Conservation (phyloP, 2,888 invertebrate species). For the Nemotelus nigrinus region DNA sequence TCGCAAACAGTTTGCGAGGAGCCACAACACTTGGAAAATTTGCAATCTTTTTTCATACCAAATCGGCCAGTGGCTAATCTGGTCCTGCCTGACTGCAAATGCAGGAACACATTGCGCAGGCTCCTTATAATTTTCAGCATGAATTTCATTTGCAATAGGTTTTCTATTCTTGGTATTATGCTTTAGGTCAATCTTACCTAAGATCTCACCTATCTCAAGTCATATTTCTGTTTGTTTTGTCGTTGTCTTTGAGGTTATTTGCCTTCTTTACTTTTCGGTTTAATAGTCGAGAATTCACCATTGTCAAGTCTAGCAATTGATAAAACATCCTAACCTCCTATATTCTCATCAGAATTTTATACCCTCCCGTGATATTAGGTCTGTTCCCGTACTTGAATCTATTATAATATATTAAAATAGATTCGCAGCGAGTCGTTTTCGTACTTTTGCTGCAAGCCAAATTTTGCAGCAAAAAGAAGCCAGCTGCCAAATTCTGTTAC, state of each 20-base stretch:
- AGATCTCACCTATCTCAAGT: slow-evolving; percentile 3
- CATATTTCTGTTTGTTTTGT: slow-evolving; percentile 42
- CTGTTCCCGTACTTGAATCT: no score
- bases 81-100: no score
- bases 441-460: no score
- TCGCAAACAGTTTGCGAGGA: no score
- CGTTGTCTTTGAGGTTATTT: slow-evolving; percentile 24
- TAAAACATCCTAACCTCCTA: slow-evolving; percentile 58
- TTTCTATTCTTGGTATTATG: background rate
- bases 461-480: no score
- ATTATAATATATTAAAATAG: no score
- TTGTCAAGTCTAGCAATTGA: slow-evolving; percentile 56
- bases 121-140: background rate
- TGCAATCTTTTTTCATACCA: slow-evolving; percentile 7
- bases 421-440: no score
- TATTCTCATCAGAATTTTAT: slow-evolving; percentile 50
- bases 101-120: no score
- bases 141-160: background rate
- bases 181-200: background rate
- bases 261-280: slow-evolving; percentile 33
- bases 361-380: slow-evolving; percentile 54
- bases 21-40: no score
- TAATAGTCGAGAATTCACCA: slow-evolving; percentile 55
- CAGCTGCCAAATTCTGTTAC: no score
- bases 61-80: no score